Conservation (phyloP, 2,797 vertebrate species). For the Liasis olivaceus region DNA sequence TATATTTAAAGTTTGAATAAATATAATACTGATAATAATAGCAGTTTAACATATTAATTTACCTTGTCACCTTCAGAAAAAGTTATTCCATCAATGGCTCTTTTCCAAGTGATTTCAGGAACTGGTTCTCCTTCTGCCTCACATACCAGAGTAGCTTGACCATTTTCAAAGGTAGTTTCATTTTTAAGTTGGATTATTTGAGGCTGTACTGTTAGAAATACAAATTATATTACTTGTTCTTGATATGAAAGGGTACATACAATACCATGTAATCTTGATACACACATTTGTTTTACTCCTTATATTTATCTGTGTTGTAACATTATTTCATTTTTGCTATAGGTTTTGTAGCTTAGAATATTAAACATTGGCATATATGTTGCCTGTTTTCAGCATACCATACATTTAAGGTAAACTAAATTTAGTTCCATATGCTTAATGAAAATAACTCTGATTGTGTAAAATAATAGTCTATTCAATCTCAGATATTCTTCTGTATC, state of each 20-base stretch:
- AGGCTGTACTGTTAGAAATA: slow-evolving; percentile 90
- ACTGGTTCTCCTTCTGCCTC: slow-evolving; percentile 94
- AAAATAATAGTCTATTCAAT: not conserved
- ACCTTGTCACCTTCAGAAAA: slow-evolving; percentile 94
- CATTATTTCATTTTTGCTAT: not conserved
- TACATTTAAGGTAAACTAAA: not conserved
- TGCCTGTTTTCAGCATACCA: not conserved
- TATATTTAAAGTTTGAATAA: not conserved
- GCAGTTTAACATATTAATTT: slow-evolving; percentile 39
- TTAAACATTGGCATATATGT: not conserved
- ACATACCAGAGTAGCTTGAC: slow-evolving; percentile 89
- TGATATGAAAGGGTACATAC: slow-evolving; percentile 18
- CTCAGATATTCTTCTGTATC: not conserved
- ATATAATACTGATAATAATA: not conserved
- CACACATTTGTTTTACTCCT: not conserved
- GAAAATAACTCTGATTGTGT: not conserved
- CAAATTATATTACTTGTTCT: slow-evolving; percentile 67
- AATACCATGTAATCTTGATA: not conserved
- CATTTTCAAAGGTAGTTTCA: slow-evolving; percentile 91
- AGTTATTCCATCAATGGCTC: slow-evolving; percentile 84
- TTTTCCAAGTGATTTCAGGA: slow-evolving; percentile 95
- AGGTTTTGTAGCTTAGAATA: not conserved
- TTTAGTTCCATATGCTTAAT: not conserved
- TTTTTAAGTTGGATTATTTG: slow-evolving; percentile 96
- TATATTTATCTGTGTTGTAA: not conserved